A percentile compares a stretch with the other conserved stretches of the same genome.
Evolutionary conservation across 2,113 vertebrate species (phyloP).

Genomic region (Benitochromis conjunctus): DNA sequence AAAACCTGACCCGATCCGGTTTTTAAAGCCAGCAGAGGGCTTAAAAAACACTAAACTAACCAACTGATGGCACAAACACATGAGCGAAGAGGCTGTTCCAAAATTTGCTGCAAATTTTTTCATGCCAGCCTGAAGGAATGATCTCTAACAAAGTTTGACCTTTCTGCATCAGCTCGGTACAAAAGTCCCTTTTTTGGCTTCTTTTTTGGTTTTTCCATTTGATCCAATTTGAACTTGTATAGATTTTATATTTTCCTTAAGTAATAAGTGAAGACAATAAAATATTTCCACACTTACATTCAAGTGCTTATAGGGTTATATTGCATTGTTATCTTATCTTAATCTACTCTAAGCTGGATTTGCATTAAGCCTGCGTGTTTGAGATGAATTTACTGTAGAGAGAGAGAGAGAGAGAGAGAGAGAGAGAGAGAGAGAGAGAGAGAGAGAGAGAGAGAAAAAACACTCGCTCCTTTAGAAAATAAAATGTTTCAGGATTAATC

Average conservation of each 20-base stretch:
- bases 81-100: conserved; percentile 39
- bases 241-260: neutral
- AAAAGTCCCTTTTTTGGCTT: conserved; percentile 10
- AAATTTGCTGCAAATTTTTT: conserved; percentile 33
- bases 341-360: conserved; percentile 3
- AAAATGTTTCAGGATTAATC: neutral
- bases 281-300: conserved; percentile 45
- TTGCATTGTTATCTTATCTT: conserved; percentile 32
- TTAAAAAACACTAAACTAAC: neutral
- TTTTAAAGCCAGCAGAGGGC: neutral
- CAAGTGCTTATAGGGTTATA: conserved; percentile 47
- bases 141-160: neutral
- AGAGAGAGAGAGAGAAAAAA: too few relatives aligned
- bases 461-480: neutral
- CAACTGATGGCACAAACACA: conserved; percentile 6
- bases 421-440: too few relatives aligned
- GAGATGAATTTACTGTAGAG: conserved; percentile 12
- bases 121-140: conserved; percentile 41
- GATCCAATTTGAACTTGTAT: neutral
- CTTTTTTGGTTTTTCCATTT: conserved; percentile 7
- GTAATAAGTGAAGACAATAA: conserved; percentile 6
- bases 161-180: neutral
- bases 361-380: neutral
- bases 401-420: too few relatives aligned
- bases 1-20: neutral